These are phyloP conservation scores for Oryzias melastigma DNA, from an alignment of 2,113 vertebrate genomes.

Conservation along the genomic window DNA sequence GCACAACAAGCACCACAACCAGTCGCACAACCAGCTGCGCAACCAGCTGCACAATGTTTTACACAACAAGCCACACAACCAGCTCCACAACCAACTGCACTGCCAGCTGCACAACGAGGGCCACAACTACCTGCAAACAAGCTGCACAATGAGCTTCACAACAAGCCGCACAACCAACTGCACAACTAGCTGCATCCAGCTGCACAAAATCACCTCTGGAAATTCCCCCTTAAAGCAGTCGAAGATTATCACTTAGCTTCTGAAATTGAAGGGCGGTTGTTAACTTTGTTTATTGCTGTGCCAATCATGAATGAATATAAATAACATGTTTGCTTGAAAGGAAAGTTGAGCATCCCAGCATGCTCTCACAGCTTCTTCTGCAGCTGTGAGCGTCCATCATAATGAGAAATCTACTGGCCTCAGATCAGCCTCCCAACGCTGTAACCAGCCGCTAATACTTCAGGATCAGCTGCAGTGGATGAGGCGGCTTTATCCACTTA, in stretches of 20 bases:
- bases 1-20: slow-evolving; percentile 41
- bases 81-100: too few species aligned
- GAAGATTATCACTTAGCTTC: slow-evolving; percentile 68
- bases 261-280: slow-evolving; percentile 56
- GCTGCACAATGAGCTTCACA: too few species aligned
- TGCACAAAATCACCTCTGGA: slow-evolving; percentile 65
- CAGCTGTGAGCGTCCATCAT: slow-evolving; percentile 60
- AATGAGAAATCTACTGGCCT: slow-evolving; percentile 71
- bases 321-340: slow-evolving; percentile 30
- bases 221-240: slow-evolving; percentile 73
- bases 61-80: slow-evolving; percentile 41
- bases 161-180: slow-evolving; percentile 36
- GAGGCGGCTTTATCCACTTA: slow-evolving; percentile 76
- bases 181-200: slow-evolving; percentile 4
- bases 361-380: slow-evolving; percentile 35
- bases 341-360: slow-evolving; percentile 40
- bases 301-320: slow-evolving; percentile 17
- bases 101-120: too few species aligned
- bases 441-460: slow-evolving; percentile 73
- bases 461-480: slow-evolving; percentile 74
- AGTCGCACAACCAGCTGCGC: too few species aligned
- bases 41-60: too few species aligned
- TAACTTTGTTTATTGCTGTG: slow-evolving; percentile 56
- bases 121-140: slow-evolving; percentile 30
- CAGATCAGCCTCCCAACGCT: slow-evolving; percentile 69